Base-by-base conservation (phyloP, 2,113 vertebrate genomes). In the Coregonus clupeaformis region DNA sequence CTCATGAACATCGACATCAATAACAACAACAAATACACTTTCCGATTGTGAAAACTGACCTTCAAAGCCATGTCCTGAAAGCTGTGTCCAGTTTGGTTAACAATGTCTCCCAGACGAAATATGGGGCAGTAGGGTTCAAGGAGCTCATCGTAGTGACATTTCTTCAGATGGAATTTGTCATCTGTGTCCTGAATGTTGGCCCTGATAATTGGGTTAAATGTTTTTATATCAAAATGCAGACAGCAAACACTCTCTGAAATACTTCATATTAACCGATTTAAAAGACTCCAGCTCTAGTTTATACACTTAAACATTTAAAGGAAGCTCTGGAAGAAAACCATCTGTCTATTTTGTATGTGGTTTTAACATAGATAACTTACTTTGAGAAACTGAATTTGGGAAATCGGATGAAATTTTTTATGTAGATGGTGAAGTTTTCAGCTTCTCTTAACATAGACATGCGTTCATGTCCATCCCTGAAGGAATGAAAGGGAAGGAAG, bases 381-480 rank as follows among this genome's bases (percentile, higher is more conserved):
- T 95, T 98, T 84, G 94, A 94, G 84, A 97, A 97, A 55, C 88
- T 73, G 76, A 97, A 98, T 77, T 92, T 95, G 59, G 96, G 92
- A 82, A 98, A 98, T 3, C 88, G 88, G 77, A 98, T 93, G 57
- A 94, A 95, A 86, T 98, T 98, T 93, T 96, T 98, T 88, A 98
- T 95, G 90, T 95, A 98, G 80, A 98, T 91, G 7, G 96, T 98
- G 85, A 98, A 97, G 86, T 96, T 95, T 80, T 96, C 95, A 25
- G 96, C 94, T 0, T 91, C 91, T 75, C 72, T 88, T 1, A 98
- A 88, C 68, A 96, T 80, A 0, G 94, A 36, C 36, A 36, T 36
- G 7, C 2, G 36, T 36, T 36, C 7, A 36, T 36, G 36, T 36
- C 7, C 36, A 36, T 36, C 36, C 36, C 36, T 36, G 36, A 36